Conservation (phyloP, 2,888 invertebrate genomes). For the Epirrhoe alternata region DNA sequence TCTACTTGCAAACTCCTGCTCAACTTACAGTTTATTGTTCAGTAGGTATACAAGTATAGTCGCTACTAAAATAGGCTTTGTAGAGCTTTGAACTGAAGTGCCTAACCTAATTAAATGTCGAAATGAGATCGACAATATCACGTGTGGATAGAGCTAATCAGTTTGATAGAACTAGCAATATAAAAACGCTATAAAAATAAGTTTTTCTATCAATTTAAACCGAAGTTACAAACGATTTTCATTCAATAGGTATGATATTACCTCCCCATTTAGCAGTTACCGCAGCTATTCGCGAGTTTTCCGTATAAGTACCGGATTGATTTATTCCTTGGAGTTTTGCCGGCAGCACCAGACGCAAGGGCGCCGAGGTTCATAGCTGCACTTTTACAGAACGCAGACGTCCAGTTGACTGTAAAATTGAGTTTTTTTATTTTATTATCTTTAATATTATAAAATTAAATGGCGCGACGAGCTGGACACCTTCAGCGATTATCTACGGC, state of each 20-base stretch:
- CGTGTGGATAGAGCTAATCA: too few species aligned
- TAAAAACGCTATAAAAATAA: not conserved
- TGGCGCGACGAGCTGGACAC: too few species aligned
- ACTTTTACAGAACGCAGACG: conserved; percentile 9
- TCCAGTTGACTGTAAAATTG: not conserved
- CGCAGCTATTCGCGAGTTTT: conserved; percentile 17
- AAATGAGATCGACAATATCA: too few species aligned
- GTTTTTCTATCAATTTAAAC: not conserved
- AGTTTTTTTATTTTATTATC: too few species aligned
- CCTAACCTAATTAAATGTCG: too few species aligned
- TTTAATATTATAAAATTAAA: too few species aligned
- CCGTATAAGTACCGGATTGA: conserved; percentile 25
- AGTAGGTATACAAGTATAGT: too few species aligned
- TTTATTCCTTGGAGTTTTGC: conserved; percentile 40
- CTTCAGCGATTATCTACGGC: too few species aligned
- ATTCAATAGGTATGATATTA: not conserved
- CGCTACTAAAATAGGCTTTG: too few species aligned
- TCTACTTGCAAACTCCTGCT: too few species aligned
- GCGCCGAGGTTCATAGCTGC: conserved; percentile 36
- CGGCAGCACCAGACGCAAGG: conserved; percentile 43
- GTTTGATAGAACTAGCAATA: not conserved
- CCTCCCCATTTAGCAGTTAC: conserved; percentile 7
- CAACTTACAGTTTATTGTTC: too few species aligned
- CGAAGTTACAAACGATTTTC: not conserved
- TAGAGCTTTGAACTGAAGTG: too few species aligned